Base-by-base conservation (phyloP, 2,113 vertebrate species). In the Cyphomyrus discorhynchus region DNA sequence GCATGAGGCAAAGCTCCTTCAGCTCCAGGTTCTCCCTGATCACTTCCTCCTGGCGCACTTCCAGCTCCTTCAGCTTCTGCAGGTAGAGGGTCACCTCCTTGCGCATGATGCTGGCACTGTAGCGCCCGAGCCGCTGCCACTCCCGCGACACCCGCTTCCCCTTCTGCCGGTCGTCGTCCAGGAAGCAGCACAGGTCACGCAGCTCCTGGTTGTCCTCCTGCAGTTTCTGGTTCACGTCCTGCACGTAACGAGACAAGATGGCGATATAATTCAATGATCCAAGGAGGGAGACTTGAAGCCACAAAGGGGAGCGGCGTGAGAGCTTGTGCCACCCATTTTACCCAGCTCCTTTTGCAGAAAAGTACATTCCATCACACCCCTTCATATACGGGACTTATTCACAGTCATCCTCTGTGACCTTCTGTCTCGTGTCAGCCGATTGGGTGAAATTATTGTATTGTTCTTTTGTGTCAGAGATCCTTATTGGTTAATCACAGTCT, bases 211-310 rank as follows among this genome's bases (percentile, higher is more conserved):
- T 99, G 94, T 99, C 98, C 91, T 99, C 98, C 91, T 99, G 98
- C 91, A 99, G 97, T 92, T 99, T 99, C 96, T 99, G 98, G 93
- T 99, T 99, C 92, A 99, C 97, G 89, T 99, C 98, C 98, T 99
- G 8, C 21, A 84, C 39, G 3, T 10, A 39, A 62, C 17, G 1
- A 49, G 9, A 10, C 42, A 46, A 24, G 15, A 62, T 24, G 7
- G 42, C n/a, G 27, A 50, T n/a, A 21, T 46, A 46, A 42, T 24
- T 24, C 66, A 42, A 62, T 5, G 11, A 17, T 35, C 13, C 84
- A 45, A 42, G 50, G 35, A 15, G 15, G 6, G 89, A 49, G 62
- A n/a, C 15, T 10, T 66, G 3, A 19, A 2, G 42, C 45, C 45
- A 87, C 83, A 42, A 21, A 52, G 82, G 88, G 7, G 46, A 7